Conservation (phyloP, 2,888 invertebrate species). For the Drosophila mettleri region DNA sequence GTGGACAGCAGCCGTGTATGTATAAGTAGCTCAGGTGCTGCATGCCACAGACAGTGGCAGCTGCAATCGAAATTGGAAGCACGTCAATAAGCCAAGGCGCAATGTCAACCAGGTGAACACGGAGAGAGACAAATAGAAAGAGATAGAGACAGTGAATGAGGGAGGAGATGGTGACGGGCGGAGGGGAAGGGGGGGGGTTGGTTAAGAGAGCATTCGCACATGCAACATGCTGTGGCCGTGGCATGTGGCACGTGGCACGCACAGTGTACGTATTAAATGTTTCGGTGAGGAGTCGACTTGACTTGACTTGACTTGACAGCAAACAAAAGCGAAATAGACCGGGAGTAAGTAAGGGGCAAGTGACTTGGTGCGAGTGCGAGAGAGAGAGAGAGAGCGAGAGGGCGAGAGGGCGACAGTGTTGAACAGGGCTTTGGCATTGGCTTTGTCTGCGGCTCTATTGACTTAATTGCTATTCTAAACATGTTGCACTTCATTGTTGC, state of each 20-base stretch:
- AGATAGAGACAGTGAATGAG: background rate
- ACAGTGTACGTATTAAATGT: slow-evolving; percentile 35
- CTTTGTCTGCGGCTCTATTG: slow-evolving; percentile 39
- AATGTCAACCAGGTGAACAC: slow-evolving; percentile 15
- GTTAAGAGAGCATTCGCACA: slow-evolving; percentile 13
- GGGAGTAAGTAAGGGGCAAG: too few relatives aligned
- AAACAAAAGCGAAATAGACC: slow-evolving; percentile 17
- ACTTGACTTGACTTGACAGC: slow-evolving; percentile 16
- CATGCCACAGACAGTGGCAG: slow-evolving; percentile 35
- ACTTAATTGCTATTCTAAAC: slow-evolving; percentile 77
- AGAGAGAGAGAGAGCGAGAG: background rate
- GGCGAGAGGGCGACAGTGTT: slow-evolving; percentile 3
- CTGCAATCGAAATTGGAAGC: slow-evolving; percentile 55
- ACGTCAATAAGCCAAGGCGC: slow-evolving; percentile 30
- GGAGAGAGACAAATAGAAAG: background rate
- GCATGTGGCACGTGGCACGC: slow-evolving; percentile 51
- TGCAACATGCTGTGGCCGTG: slow-evolving; percentile 24
- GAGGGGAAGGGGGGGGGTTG: background rate
- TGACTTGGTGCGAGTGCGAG: background rate
- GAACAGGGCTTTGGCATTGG: slow-evolving; percentile 25
- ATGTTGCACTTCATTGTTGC: slow-evolving; percentile 74
- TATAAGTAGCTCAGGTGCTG: slow-evolving; percentile 17
- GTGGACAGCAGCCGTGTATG: slow-evolving; percentile 5
- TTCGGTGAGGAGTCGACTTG: slow-evolving; percentile 6
- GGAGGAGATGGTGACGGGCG: background rate